Base-by-base conservation (phyloP, 1,140 invertebrate genomes). In the Drosophila pseudoananassae region DNA sequence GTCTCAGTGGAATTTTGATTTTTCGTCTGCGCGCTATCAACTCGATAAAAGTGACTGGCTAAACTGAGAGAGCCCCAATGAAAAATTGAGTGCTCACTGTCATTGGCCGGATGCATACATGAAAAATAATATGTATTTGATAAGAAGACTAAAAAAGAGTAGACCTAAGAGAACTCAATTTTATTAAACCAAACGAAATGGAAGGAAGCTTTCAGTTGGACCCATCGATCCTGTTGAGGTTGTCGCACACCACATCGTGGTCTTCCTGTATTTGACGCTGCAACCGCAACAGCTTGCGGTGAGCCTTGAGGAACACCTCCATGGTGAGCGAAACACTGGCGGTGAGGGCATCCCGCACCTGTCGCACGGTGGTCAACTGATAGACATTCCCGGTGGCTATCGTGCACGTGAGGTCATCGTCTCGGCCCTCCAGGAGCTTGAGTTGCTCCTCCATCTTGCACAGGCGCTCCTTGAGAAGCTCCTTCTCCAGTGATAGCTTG, bases 331-430 rank as follows among this genome's bases (percentile, higher is more conserved):
- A 69, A 0, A 77, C 20, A n/a, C 36, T 56, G 20, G 47, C 33
- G 12, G 65, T 6, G 0, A 85, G 46, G 0, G 15, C 46, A 1
- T 71, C 65, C 3, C 74, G 54, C 4, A 85, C 64, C 5, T 46
- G 25, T 4, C 72, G 40, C 17, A 87, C 82, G 14, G 57, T 81
- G 54, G 49, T 64, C 40, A 59, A 20, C 25, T 85, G 82, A 29
- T 85, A 85, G 7, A 85, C 15, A 36, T 85, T 85, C 8, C 49
- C 58, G 0, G 45, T 14, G 25, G 82, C 43, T n/a, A 87, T 61
- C 46, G 61, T 75, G 43, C 82, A 85, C 14, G 61, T 56, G 0
- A 64, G 46, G 0, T 66, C 60, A 25, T 75, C 77, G 9, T 78
- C 65, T 2, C 69, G 74, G 38, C 64, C 50, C 23, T 82, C 66